phyloP scores from a whole-genome alignment of 2,888 invertebrate species.

The Pseudococcus jackbeardsleyi region DNA sequence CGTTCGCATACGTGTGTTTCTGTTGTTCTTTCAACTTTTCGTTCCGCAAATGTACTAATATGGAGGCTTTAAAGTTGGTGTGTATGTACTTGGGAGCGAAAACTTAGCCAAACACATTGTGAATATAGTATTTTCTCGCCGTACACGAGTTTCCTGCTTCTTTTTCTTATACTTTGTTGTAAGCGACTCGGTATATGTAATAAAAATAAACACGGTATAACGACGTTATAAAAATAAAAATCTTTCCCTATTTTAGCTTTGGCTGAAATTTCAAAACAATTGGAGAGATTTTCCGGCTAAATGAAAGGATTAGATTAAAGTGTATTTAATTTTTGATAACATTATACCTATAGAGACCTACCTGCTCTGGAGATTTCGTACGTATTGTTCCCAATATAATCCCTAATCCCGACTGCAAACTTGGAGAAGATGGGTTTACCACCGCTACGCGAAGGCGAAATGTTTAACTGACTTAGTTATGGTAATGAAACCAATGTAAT shows the following conservation, averaged over 20 bases:
- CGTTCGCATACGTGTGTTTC: slow-evolving; percentile 58
- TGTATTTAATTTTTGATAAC: slow-evolving; percentile 36
- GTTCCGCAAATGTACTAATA: slow-evolving; percentile 53
- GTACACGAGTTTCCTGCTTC: slow-evolving; percentile 1
- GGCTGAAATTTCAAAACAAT: slow-evolving; percentile 33
- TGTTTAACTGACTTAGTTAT: slow-evolving; percentile 10
- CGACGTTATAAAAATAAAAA: slow-evolving; percentile 54
- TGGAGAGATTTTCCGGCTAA: slow-evolving; percentile 9
- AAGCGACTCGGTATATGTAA: neutral
- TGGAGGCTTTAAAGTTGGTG: slow-evolving; percentile 40
- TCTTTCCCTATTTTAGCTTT: neutral
- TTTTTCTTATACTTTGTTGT: neutral
- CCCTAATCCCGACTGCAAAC: neutral
- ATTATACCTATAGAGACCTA: neutral
- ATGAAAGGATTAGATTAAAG: slow-evolving; percentile 30
- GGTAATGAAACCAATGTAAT: slow-evolving; percentile 38
- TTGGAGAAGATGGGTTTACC: neutral
- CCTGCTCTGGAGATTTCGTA: neutral
- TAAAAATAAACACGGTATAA: slow-evolving; percentile 46
- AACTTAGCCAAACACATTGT: slow-evolving; percentile 27
- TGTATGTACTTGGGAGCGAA: slow-evolving; percentile 29
- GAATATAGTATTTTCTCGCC: slow-evolving; percentile 24
- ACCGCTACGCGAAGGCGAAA: neutral
- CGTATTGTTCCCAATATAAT: neutral
- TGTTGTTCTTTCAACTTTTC: slow-evolving; percentile 58